Evolutionary conservation across 1,140 invertebrate genomes (phyloP).

Genomic region (Papilio xuthus): DNA sequence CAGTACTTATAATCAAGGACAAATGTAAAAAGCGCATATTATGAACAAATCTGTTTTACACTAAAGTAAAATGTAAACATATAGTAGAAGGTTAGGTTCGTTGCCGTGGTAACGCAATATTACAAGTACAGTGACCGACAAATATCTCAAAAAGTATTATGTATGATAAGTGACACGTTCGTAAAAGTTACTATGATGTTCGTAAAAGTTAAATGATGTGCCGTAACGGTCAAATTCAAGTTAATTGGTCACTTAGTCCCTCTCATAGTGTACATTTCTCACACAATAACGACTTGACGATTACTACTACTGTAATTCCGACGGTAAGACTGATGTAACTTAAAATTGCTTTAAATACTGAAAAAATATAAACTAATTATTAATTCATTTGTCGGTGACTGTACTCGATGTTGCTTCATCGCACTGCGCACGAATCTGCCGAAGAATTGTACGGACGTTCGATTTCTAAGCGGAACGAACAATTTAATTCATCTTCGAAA

Average conservation of each 20-base stretch:
- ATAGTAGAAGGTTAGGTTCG: constrained; percentile 25
- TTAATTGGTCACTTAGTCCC: not conserved
- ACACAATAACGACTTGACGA: no score
- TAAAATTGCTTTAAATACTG: not conserved
- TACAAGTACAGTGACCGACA: not conserved
- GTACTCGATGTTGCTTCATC: constrained; percentile 33
- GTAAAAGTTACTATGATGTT: not conserved
- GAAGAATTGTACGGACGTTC: constrained; percentile 30
- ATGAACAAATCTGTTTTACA: not conserved
- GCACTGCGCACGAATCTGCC: constrained; percentile 37
- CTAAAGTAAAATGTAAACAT: constrained; percentile 15
- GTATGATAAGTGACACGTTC: not conserved
- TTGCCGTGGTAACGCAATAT: constrained; percentile 29
- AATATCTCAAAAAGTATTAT: not conserved
- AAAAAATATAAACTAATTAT: not conserved
- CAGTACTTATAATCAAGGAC: not conserved
- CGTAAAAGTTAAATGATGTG: not conserved
- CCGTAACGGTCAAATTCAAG: not conserved
- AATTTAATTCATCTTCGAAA: constrained; percentile 36
- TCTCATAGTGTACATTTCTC: not conserved
- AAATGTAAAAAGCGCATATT: not conserved
- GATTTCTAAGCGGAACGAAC: constrained; percentile 39
- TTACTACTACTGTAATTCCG: no score
- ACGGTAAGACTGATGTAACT: no score
- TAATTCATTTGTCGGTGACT: not conserved